These are phyloP conservation scores for Bursaphelenchus okinawaensis DNA, from an alignment of 2,888 invertebrate genomes.

Conservation along the genomic window DNA sequence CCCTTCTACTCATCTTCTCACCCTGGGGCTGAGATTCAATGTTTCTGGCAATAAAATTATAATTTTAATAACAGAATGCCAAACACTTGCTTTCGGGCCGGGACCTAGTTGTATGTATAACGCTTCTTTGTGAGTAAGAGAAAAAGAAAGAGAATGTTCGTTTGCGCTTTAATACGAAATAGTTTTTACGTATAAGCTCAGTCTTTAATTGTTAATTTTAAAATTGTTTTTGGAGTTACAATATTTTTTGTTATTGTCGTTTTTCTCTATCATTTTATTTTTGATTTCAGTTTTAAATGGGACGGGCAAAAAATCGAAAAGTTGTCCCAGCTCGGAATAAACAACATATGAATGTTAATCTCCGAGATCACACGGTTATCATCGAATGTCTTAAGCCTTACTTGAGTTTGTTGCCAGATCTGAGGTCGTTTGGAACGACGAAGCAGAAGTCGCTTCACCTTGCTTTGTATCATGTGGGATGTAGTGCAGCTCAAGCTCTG, in stretches of 20 bases:
- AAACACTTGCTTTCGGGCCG: background rate
- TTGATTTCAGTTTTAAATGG: background rate
- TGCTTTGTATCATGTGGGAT: constrained; percentile 22
- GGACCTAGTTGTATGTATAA: background rate
- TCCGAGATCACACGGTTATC: constrained; percentile 3
- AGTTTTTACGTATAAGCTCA: background rate
- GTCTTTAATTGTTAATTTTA: background rate
- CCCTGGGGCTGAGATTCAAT: background rate
- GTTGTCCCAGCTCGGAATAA: background rate
- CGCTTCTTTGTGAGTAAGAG: background rate
- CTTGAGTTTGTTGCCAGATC: constrained; percentile 23
- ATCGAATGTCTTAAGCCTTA: constrained; percentile 20
- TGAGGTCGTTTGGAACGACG: constrained; percentile 21
- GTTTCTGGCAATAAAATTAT: background rate
- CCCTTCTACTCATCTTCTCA: constrained; percentile 2
- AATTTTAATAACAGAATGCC: background rate
- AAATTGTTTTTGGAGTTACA: background rate
- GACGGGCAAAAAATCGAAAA: constrained; percentile 9
- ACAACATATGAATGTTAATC: background rate
- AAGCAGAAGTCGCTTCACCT: constrained; percentile 21
- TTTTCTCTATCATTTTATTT: too few relatives aligned
- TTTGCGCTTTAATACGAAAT: background rate
- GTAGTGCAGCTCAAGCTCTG: constrained; percentile 21
- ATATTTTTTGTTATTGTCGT: background rate
- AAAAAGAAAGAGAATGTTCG: background rate